A percentile compares a stretch with the other conserved stretches of the same genome.
Evolutionary conservation across 35 echinoderm and acorn worm genomes (phyloP).

Genomic region (Apostichopus parvimensis): DNA sequence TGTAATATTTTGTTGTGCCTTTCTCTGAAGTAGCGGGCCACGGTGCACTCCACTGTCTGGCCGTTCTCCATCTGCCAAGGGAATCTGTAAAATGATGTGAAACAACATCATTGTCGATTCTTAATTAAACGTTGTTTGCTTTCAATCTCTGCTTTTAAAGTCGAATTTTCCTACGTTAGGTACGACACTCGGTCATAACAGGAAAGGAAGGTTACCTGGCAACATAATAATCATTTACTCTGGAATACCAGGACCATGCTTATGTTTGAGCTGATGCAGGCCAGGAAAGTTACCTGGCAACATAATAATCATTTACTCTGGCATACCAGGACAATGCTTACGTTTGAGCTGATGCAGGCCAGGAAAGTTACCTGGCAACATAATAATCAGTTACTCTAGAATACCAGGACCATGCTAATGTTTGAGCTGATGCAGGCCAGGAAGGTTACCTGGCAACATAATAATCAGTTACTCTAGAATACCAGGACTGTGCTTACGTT

Average conservation of each 20-base stretch:
- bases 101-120: not conserved
- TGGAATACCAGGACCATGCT: not conserved
- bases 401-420: too few relatives aligned
- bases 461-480: too few relatives aligned
- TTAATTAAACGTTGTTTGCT: not conserved
- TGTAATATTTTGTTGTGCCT: slow-evolving; percentile 91
- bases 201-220: not conserved
- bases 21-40: slow-evolving; percentile 98
- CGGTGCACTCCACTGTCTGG: slow-evolving; percentile 98
- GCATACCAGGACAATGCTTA: slow-evolving; percentile 11
- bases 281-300: not conserved
- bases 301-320: too few relatives aligned
- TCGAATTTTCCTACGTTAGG: too few relatives aligned
- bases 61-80: slow-evolving; percentile 96
- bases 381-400: too few relatives aligned
- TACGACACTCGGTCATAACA: not conserved
- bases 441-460: too few relatives aligned
- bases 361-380: too few relatives aligned
- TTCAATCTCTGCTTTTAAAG: too few relatives aligned
- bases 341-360: slow-evolving; percentile 97
- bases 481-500: too few relatives aligned
- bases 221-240: too few relatives aligned
- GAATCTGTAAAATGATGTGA: slow-evolving; percentile 65
- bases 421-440: too few relatives aligned
- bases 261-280: slow-evolving; percentile 91